Conservation (phyloP, 2,797 vertebrate genomes). For the Phoebastria nigripes region DNA sequence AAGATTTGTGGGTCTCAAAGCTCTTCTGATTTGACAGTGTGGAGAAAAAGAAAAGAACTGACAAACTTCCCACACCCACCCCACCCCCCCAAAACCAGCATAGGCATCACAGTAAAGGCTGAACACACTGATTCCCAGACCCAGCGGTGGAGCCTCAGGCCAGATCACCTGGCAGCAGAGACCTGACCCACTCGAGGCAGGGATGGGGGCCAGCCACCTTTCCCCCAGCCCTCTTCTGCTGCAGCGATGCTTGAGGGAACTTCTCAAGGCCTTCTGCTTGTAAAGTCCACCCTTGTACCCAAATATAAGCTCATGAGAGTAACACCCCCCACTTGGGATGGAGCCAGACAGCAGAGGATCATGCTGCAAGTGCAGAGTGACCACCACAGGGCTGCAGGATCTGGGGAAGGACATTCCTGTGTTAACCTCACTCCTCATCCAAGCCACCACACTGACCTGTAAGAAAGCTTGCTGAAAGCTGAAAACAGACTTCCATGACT, state of each 20-base stretch:
- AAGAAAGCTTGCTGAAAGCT: not conserved
- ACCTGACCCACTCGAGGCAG: not conserved
- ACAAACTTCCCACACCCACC: not conserved
- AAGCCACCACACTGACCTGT: not conserved
- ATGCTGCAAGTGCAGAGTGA: fast-evolving
- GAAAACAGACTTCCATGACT: not conserved
- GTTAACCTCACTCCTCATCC: not conserved
- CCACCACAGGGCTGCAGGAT: not conserved
- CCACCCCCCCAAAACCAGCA: not conserved
- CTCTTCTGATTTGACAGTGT: not conserved
- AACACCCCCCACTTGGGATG: not conserved
- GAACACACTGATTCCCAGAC: not conserved
- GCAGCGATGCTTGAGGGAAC: not conserved
- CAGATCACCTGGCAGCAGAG: not conserved
- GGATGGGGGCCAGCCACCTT: not conserved
- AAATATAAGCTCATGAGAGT: not conserved
- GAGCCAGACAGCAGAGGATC: not conserved
- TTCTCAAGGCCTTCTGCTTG: not conserved
- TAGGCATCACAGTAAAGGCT: not conserved
- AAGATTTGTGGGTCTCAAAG: not conserved
- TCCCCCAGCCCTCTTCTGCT: not conserved
- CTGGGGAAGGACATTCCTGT: not conserved
- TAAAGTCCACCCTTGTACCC: not conserved
- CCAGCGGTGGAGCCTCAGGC: not conserved
- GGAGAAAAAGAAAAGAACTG: not conserved